Base-by-base conservation (phyloP, 1,140 invertebrate genomes). In the Bicyclus anynana region DNA sequence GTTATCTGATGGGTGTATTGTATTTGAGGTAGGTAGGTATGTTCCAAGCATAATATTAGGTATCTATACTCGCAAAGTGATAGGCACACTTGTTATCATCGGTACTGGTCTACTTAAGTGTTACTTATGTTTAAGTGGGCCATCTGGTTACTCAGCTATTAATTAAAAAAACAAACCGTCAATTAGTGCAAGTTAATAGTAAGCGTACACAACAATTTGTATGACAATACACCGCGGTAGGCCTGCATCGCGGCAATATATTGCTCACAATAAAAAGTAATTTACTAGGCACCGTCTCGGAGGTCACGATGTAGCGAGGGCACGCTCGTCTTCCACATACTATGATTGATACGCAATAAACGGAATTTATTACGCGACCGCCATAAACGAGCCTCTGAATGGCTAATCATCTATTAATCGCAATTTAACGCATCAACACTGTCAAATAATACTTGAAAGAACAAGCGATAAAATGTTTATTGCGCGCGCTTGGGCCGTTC, bases 391-490 rank as follows among this genome's bases (percentile, higher is more conserved):
- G 63, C 60, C 70, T 57, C 65, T 67, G 69, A 79, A 84, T 75
- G 74, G 68, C 73, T 84, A 84, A 82, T 83, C 79, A 80, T 78
- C 74, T 77, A 77, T 82, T 84, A 81, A 85, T 84, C 76, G 74
- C 73, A 76, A 77, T 80, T 80, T 82, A 80, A 85, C 70, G 73
- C 74, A 78, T 82, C 77, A 75, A 74, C 75, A 84, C 79, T 85
- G 80, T 84, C 77, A 77, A 82, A 82, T 85, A 76, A 80, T 77
- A 80, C 69, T 77, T 62, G 69, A 80, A 80, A 76, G 78, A 82
- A 82, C 70, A 77, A 69, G 66, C 70, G 56, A 79, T 84, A 79
- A 80, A 84, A 74, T n/a, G 40, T 81, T 84, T 78, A 80, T 80
- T 77, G 53, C 65, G 52, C 46, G 51, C 49, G 26, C 17, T 44